phyloP scores from a whole-genome alignment of 2,113 vertebrate genomes.

The Corythaixoides concolor region DNA sequence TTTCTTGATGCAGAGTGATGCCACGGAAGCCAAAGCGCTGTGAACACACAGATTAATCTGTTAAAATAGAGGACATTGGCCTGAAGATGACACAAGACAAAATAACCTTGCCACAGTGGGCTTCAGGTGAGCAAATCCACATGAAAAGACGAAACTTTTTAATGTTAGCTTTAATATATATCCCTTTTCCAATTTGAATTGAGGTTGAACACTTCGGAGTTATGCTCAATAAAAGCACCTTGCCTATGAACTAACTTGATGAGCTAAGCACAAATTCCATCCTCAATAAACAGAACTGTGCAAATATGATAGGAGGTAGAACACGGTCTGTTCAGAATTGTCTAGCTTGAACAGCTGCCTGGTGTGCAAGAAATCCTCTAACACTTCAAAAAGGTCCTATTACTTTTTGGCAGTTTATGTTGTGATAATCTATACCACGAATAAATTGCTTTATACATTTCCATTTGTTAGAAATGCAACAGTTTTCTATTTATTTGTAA shows the following conservation, averaged over 20 bases:
- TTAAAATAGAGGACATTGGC: background rate
- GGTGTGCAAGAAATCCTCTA: background rate
- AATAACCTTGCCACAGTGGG: background rate
- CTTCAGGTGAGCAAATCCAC: background rate
- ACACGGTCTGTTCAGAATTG: background rate
- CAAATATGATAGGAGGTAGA: fast-evolving
- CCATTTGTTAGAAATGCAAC: background rate
- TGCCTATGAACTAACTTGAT: background rate
- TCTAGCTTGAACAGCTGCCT: background rate
- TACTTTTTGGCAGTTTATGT: background rate
- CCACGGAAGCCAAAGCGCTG: background rate
- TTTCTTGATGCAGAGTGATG: background rate
- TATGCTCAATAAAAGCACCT: too few species aligned
- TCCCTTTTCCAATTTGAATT: background rate
- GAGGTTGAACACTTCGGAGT: background rate
- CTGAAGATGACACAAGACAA: background rate
- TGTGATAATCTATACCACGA: background rate
- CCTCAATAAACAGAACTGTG: background rate
- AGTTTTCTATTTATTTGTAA: background rate
- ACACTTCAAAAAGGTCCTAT: fast-evolving
- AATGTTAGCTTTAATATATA: background rate
- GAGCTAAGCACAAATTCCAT: background rate
- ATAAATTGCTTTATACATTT: background rate
- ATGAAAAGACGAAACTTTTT: fast-evolving
- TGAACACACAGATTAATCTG: background rate